Evolutionary conservation across 1,140 invertebrate species (phyloP).

Genomic region (Trichomalopsis sarcophagae): DNA sequence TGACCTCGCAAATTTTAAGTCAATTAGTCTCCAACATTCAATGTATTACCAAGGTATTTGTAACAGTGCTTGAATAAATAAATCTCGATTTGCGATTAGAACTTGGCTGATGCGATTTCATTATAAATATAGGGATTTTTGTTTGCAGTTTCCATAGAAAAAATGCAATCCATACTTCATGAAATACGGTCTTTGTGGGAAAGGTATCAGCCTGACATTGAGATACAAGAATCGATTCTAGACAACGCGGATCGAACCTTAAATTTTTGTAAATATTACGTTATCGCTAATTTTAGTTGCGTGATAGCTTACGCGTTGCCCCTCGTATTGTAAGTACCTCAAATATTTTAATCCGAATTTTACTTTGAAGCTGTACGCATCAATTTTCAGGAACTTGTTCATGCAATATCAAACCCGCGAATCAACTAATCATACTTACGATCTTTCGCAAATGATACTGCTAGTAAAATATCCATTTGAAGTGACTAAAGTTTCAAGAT

Average conservation of each 20-base stretch:
- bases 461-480: conserved; percentile 12
- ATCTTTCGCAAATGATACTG: neutral
- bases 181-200: neutral
- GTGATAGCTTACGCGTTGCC: neutral
- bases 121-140: neutral
- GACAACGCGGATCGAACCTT: neutral
- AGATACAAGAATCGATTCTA: neutral
- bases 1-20: neutral
- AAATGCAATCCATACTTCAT: neutral
- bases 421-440: neutral
- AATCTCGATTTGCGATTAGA: too few relatives aligned
- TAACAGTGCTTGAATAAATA: too few relatives aligned
- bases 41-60: neutral
- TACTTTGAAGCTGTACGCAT: too few relatives aligned
- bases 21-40: neutral
- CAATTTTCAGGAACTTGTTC: neutral
- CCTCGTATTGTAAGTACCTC: neutral
- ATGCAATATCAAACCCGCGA: neutral
- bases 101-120: neutral
- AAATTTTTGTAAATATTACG: neutral
- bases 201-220: neutral
- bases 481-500: neutral
- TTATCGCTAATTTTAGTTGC: neutral
- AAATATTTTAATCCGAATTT: too few relatives aligned
- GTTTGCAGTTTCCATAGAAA: neutral